Evolutionary conservation across 2,888 invertebrate genomes (phyloP).

Genomic region (Chloroclystis v-ata): DNA sequence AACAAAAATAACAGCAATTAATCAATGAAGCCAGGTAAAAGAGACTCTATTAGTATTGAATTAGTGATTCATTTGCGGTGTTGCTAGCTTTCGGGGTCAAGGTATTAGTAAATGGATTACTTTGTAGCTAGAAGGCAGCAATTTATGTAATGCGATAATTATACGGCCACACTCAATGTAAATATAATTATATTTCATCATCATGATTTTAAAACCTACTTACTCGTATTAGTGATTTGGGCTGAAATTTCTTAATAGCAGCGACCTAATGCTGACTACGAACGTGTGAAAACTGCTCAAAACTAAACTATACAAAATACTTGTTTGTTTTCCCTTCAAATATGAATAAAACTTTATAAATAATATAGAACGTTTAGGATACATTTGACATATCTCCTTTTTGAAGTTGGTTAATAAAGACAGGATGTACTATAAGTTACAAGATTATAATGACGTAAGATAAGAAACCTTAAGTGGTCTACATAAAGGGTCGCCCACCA

Average conservation of each 20-base stretch:
- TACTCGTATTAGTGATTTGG: background rate
- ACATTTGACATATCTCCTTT: no score
- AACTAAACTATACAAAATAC: no score
- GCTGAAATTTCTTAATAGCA: no score
- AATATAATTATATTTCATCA: conserved; percentile 1
- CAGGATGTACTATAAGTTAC: no score
- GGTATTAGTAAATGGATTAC: conserved; percentile 19
- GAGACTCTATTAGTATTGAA: conserved; percentile 21
- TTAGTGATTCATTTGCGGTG: conserved; percentile 13
- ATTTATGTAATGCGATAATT: conserved; percentile 18
- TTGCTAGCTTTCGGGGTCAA: conserved; percentile 16
- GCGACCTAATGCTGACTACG: no score
- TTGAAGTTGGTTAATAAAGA: no score
- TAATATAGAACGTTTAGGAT: no score
- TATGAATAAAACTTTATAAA: no score
- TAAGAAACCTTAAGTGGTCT: background rate
- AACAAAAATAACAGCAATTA: conserved; percentile 41
- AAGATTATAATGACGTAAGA: conserved; percentile 2
- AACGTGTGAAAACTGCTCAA: no score
- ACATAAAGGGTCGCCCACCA: conserved; percentile 23
- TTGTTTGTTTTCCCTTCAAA: background rate
- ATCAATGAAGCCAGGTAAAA: conserved; percentile 29
- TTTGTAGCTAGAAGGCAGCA: conserved; percentile 11
- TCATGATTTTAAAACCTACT: background rate
- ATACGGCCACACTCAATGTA: background rate